A percentile compares a stretch with the other conserved stretches of the same genome.
These are phyloP conservation scores for Heliconius hermathena DNA, from an alignment of 1,140 invertebrate genomes.

Conservation along the genomic window DNA sequence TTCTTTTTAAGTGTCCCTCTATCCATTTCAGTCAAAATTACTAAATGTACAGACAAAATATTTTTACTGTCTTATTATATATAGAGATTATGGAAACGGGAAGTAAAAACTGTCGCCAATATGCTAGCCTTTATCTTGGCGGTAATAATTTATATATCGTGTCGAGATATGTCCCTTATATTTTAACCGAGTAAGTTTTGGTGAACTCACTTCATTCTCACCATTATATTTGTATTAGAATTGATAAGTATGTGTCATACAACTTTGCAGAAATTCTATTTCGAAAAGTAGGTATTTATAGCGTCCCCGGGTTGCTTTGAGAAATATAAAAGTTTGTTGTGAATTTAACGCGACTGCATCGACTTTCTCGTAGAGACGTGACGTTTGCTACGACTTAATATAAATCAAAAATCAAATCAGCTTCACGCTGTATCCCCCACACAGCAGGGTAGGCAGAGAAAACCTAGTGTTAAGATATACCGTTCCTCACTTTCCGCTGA, in stretches of 20 bases:
- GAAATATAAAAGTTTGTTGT: slow-evolving; percentile 23
- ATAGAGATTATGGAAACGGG: background rate
- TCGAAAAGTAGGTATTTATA: slow-evolving; percentile 2
- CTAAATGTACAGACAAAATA: too few species aligned
- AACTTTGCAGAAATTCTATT: slow-evolving; percentile 15
- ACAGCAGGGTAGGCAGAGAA: too few species aligned
- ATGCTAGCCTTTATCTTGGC: background rate
- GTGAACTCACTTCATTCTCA: background rate
- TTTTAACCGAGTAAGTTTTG: background rate
- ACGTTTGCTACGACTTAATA: background rate
- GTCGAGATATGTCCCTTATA: background rate
- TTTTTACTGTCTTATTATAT: too few species aligned
- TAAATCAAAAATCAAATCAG: too few species aligned
- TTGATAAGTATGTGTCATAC: background rate
- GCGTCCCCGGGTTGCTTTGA: slow-evolving; percentile 12
- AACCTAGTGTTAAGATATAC: too few species aligned
- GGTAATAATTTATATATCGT: background rate
- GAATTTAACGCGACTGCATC: slow-evolving; percentile 12
- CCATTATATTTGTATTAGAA: background rate
- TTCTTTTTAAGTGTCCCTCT: too few species aligned
- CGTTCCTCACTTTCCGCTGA: too few species aligned
- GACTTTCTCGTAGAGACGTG: slow-evolving; percentile 5
- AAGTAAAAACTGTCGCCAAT: too few species aligned
- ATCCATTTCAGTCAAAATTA: too few species aligned
- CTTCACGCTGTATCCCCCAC: too few species aligned